Evolutionary conservation across 1,140 invertebrate species (phyloP).

Genomic region (Drosophila truncata): DNA sequence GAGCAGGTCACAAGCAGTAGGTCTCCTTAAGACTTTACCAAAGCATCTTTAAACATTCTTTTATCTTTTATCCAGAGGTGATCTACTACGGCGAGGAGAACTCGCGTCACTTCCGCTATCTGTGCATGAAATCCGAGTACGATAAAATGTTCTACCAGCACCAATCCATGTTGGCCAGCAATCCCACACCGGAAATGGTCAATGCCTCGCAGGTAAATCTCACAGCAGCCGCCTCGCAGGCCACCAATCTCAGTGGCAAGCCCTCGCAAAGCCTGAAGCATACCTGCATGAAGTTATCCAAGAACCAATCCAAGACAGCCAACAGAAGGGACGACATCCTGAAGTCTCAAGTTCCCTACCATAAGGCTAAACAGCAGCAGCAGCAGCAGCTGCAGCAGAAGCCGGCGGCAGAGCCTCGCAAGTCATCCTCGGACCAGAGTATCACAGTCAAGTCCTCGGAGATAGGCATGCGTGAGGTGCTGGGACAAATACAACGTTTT

Average conservation of each 20-base stretch:
- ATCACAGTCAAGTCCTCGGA: slow-evolving; percentile 68
- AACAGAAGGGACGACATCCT: slow-evolving; percentile 20
- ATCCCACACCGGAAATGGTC: slow-evolving; percentile 22
- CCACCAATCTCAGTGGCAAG: neutral
- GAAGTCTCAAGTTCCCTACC: slow-evolving; percentile 37
- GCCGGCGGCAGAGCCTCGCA: slow-evolving; percentile 19
- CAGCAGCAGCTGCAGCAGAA: neutral
- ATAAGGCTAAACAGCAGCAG: slow-evolving; percentile 21
- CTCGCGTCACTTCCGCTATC: slow-evolving; percentile 78
- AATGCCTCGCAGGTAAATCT: slow-evolving; percentile 17
- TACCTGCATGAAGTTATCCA: slow-evolving; percentile 11
- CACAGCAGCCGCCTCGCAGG: neutral
- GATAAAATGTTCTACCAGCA: slow-evolving; percentile 84
- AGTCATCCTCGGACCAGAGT: slow-evolving; percentile 54
- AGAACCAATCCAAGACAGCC: slow-evolving; percentile 17
- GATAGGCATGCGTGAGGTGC: slow-evolving; percentile 56
- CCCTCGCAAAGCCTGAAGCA: slow-evolving; percentile 2
- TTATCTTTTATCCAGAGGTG: slow-evolving; percentile 51
- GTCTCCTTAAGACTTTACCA: neutral
- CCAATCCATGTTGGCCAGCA: slow-evolving; percentile 51
- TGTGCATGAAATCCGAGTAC: slow-evolving; percentile 84
- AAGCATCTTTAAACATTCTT: neutral
- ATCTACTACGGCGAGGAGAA: slow-evolving; percentile 80
- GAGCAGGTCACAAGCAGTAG: slow-evolving; percentile 67
- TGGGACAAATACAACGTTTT: slow-evolving; percentile 73